Conservation (phyloP, 2,888 invertebrate genomes). For the Heliconius sara region DNA sequence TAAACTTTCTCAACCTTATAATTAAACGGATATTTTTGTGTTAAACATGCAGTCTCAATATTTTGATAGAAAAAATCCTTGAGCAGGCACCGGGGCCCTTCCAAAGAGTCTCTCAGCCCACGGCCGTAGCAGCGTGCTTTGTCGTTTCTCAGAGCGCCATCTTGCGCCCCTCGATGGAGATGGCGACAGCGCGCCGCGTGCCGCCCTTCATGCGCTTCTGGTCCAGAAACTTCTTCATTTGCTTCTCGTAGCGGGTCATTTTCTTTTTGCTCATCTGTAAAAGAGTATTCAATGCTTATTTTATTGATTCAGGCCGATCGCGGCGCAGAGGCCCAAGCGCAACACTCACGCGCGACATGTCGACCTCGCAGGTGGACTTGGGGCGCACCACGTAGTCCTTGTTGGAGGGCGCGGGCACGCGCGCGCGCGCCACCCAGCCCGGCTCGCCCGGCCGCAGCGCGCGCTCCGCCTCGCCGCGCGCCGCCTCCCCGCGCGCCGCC, state of each 20-base stretch:
- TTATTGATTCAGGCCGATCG: too few species aligned
- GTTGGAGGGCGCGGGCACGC: constrained; percentile 97
- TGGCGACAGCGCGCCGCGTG: constrained; percentile 93
- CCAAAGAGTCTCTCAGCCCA: not conserved
- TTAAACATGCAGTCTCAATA: not conserved
- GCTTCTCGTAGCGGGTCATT: constrained; percentile 95
- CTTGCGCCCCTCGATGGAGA: constrained; percentile 98
- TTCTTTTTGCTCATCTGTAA: constrained; percentile 90
- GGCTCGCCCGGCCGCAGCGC: constrained; percentile 95
- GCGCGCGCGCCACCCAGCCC: constrained; percentile 97
- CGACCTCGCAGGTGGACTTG: constrained; percentile 94
- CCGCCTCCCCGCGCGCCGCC: constrained; percentile 65
- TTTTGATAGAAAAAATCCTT: too few species aligned
- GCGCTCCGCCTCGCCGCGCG: constrained; percentile 92
- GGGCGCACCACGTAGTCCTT: constrained; percentile 98
- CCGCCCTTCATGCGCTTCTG: constrained; percentile 91
- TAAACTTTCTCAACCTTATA: not conserved
- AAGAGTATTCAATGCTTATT: too few species aligned
- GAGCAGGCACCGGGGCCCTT: too few species aligned
- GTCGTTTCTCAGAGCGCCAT: constrained; percentile 90
- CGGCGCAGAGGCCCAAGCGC: too few species aligned
- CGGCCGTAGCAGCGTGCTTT: not conserved
- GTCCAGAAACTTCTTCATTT: constrained; percentile 95
- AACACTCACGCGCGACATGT: constrained; percentile 89
- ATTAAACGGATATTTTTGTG: too few species aligned